Percentiles rank a stretch among this genome's conserved stretches.
phyloP scores from a whole-genome alignment of 2,888 invertebrate species.

The Unio delphinus region DNA sequence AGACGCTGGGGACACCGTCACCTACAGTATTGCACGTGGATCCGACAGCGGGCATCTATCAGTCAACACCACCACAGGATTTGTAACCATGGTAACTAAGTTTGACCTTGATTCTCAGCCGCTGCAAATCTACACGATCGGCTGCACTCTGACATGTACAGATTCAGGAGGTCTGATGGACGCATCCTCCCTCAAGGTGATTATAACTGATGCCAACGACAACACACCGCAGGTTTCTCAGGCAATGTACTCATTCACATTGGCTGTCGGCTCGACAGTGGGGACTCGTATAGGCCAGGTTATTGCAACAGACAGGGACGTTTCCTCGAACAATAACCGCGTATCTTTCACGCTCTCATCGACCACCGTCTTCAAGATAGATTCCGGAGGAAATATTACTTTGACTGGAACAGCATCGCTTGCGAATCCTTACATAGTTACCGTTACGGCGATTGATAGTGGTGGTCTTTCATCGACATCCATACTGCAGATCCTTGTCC shows the following conservation, averaged over 20 bases:
- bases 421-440: constrained; percentile 19
- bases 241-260: constrained; percentile 1
- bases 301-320: constrained; percentile 21
- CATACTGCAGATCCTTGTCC: constrained; percentile 7
- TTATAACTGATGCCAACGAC: constrained; percentile 25
- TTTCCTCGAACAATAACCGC: constrained; percentile 22
- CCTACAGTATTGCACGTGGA: constrained; percentile 14
- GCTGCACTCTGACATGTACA: constrained; percentile 20
- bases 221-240: constrained; percentile 12
- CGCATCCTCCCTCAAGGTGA: constrained; percentile 16
- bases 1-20: constrained; percentile 15
- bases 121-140: constrained; percentile 18
- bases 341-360: constrained; percentile 18
- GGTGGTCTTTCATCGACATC: constrained; percentile 15
- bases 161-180: constrained; percentile 24
- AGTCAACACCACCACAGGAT: constrained; percentile 16
- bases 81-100: constrained; percentile 23
- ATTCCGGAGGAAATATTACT: constrained; percentile 16
- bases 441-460: constrained; percentile 24
- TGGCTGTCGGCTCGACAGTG: constrained; percentile 1
- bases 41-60: constrained; percentile 17
- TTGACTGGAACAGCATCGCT: constrained; percentile 19
- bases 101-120: constrained; percentile 21
- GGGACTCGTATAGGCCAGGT: constrained; percentile 11
- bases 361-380: constrained; percentile 24